These are phyloP conservation scores for Agrotis exclamationis DNA, from an alignment of 2,888 invertebrate genomes.

Conservation along the genomic window DNA sequence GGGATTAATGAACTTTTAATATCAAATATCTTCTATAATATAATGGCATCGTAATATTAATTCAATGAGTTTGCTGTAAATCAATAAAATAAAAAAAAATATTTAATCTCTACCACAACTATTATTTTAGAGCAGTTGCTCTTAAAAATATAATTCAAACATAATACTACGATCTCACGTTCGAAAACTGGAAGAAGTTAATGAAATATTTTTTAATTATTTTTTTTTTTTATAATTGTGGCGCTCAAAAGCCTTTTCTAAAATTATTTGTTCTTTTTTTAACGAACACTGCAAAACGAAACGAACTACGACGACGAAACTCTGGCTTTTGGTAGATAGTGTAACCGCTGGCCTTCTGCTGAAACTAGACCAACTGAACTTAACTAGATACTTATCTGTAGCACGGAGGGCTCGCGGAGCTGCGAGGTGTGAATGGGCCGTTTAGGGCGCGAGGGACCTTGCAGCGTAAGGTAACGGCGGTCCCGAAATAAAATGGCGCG, in stretches of 20 bases:
- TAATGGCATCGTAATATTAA: background rate
- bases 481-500: slow-evolving; percentile 79
- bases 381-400: slow-evolving; percentile 21
- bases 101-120: background rate
- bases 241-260: background rate
- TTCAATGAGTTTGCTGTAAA: slow-evolving; percentile 1
- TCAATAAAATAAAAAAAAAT: slow-evolving; percentile 6
- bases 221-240: too few species aligned
- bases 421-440: slow-evolving; percentile 52
- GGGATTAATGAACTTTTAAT: too few species aligned
- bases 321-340: background rate
- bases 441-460: slow-evolving; percentile 49
- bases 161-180: background rate
- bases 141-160: background rate
- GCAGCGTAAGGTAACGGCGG: slow-evolving; percentile 38
- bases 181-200: background rate
- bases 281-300: too few species aligned
- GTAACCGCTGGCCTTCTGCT: background rate
- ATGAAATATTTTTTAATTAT: background rate
- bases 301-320: too few species aligned
- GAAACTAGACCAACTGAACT: slow-evolving; percentile 6
- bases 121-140: background rate
- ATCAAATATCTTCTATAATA: background rate
- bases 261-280: background rate
- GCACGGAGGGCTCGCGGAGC: slow-evolving; percentile 3